A percentile compares a stretch with the other conserved stretches of the same genome.
Conservation (phyloP, 2,113 vertebrate genomes). For the Anhinga rufa region DNA sequence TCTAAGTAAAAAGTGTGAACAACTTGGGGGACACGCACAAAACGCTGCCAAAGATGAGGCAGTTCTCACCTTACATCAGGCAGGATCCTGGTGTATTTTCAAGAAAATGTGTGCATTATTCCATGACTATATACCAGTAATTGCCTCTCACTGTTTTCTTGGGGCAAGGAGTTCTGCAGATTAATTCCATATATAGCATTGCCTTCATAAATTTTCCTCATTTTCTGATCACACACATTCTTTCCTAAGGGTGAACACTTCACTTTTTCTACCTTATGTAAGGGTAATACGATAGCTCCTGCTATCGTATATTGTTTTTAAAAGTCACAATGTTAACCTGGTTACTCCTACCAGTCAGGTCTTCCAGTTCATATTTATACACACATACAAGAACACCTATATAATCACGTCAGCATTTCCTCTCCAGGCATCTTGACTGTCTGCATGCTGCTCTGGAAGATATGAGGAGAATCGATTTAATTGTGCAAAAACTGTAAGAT, state of each 20-base stretch:
- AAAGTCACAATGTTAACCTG: neutral
- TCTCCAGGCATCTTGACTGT: neutral
- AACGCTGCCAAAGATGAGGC: neutral
- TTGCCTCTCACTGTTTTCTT: neutral
- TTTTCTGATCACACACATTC: neutral
- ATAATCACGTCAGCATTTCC: neutral
- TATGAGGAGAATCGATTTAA: accelerated
- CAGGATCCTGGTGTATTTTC: neutral
- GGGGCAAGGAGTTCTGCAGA: neutral
- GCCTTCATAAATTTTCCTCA: neutral
- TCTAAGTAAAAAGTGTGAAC: neutral
- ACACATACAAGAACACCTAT: neutral
- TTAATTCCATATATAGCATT: neutral
- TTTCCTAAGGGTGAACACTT: too few species aligned
- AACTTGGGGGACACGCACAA: neutral
- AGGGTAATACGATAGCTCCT: too few species aligned
- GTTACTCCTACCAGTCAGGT: neutral
- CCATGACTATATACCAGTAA: neutral
- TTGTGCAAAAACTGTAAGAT: neutral
- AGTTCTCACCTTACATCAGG: neutral
- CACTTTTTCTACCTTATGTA: too few species aligned
- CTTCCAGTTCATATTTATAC: neutral
- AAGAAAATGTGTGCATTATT: neutral
- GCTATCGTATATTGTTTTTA: neutral
- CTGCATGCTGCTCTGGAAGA: neutral